These are phyloP conservation scores for Pocillopora grandis DNA, from an alignment of 92 coral and sea anemone species.

Conservation along the genomic window DNA sequence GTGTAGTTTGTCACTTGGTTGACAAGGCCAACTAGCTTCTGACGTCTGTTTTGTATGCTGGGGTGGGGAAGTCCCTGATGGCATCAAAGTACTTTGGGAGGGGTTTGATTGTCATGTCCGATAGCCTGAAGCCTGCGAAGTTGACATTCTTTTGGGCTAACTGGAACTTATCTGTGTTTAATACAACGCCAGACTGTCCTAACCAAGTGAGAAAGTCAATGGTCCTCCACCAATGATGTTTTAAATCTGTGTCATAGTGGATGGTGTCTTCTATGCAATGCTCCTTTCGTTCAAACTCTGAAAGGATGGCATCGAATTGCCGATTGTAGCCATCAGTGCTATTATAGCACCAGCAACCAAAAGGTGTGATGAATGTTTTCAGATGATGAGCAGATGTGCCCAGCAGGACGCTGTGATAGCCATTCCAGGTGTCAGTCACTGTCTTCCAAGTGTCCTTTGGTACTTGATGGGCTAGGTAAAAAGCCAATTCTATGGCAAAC, in stretches of 20 bases:
- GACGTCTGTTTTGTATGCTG: neutral
- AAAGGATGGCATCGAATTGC: neutral
- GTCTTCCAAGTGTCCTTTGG: slow-evolving; percentile 60
- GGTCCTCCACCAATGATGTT: neutral
- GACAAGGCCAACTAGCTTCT: neutral
- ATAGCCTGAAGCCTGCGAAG: neutral
- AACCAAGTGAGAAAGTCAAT: neutral
- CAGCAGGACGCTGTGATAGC: neutral
- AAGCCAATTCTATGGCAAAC: slow-evolving; percentile 51
- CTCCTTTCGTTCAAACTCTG: no score
- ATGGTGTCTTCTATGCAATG: no score
- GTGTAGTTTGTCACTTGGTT: slow-evolving; percentile 48
- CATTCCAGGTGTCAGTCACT: slow-evolving; percentile 61
- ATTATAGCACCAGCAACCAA: neutral
- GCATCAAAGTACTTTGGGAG: neutral
- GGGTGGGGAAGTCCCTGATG: neutral
- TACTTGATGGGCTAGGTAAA: slow-evolving; percentile 55
- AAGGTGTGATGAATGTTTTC: neutral
- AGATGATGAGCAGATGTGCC: neutral
- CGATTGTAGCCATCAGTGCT: neutral
- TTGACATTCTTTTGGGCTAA: neutral
- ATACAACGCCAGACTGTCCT: neutral
- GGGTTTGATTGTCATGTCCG: neutral
- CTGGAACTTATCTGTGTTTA: neutral
- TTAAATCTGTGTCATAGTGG: neutral